Base-by-base conservation (phyloP, 2,113 vertebrate species). In the Calidris pygmaea region DNA sequence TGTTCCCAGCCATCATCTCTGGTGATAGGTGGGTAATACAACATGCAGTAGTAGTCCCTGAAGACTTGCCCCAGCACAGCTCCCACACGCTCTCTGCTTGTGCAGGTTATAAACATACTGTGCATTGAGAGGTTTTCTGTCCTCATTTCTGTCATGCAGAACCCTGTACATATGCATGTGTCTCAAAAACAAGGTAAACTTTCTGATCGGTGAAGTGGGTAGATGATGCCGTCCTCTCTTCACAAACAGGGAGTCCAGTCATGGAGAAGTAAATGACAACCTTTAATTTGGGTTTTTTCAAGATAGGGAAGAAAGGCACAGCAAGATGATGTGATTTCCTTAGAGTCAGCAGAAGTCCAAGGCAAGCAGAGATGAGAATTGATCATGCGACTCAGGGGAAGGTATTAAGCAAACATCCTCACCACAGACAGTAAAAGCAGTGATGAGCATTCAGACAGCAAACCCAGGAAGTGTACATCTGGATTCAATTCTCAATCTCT, bases 361-460 rank as follows among this genome's bases (percentile, higher is more conserved):
- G 11, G 50, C 13, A 43, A 71, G n/a, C 58, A 76, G 56, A 85
- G 34, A 63, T 35, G 7, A 30, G 30, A 53, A 59, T 5, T n/a
- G 4, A 35, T 56, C 53, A 71, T 0, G 7, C 9, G 18, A 74
- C 26, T 35, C 1, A 1, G 50, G 30, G 74, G 41, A 81, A 85
- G 23, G 9, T 34, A 34, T 30, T 43, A 88, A 79, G 15, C 30
- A 71, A 95, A 91, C 12, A 45, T 56, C 50, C 55, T 58, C 65
- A 45, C 4, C 0, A 0, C 0, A 1, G 52, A 35, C 30, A 22
- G 53, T 39, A 89, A 75, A 58, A 84, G 15, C 27, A 47, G 17
- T 14, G 18, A 14, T 20, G 9, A 66, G 10, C 35, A 48, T 60
- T 62, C 29, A 34, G 47, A n/a, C 87, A 78, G 72, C 37, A 63